Conservation (phyloP, 2,888 invertebrate genomes). For the Acrobasis suavella region DNA sequence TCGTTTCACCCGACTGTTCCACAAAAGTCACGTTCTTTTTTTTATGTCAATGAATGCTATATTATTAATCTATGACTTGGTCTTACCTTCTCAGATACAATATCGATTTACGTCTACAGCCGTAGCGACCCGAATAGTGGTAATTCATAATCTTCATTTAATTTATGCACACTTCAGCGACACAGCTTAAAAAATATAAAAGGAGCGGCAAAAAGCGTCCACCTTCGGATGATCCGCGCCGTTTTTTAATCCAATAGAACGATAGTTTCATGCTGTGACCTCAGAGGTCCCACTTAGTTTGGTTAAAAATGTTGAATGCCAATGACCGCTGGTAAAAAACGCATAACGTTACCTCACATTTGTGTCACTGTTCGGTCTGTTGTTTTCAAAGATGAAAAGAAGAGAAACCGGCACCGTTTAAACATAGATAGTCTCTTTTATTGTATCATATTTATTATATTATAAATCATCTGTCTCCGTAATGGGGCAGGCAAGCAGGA, state of each 20-base stretch:
- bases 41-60: too few species aligned
- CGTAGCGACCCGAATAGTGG: too few species aligned
- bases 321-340: conserved; percentile 54
- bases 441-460: too few species aligned
- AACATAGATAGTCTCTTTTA: too few species aligned
- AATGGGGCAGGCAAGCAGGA: too few species aligned
- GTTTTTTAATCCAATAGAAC: background rate
- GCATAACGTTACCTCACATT: conserved; percentile 37
- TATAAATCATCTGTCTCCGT: too few species aligned
- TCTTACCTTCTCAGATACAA: background rate
- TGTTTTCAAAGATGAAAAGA: conserved; percentile 1
- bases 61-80: too few species aligned
- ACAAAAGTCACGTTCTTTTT: too few species aligned
- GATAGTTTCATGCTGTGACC: conserved; percentile 32
- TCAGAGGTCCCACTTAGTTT: conserved; percentile 36
- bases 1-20: too few species aligned
- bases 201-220: background rate
- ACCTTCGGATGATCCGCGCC: background rate
- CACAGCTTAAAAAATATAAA: background rate
- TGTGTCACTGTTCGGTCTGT: conserved; percentile 20
- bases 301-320: conserved; percentile 58
- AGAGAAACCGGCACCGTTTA: background rate
- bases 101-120: too few species aligned
- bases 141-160: background rate
- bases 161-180: background rate